Evolutionary conservation across 2,888 invertebrate genomes (phyloP), one percentile per base, ranked within the genome.

Genomic region (Blastobasis adustella): DNA sequence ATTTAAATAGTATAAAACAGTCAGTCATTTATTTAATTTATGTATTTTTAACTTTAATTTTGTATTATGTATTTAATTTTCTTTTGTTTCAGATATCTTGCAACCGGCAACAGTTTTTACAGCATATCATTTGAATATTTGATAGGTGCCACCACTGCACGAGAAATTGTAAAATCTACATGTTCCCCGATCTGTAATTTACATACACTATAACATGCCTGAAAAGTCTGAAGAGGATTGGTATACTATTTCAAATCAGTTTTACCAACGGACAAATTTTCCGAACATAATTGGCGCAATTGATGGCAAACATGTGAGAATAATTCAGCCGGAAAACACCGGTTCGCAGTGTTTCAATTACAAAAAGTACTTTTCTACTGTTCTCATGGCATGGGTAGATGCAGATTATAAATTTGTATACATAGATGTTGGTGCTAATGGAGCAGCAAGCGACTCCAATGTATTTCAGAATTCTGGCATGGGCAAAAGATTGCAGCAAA

Each of bases 401-500:
- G 55, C 47, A 50, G 49, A 55, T 44, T 58, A 52, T 43, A n/a
- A n/a, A n/a, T n/a, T n/a, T n/a, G n/a, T n/a, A n/a, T n/a, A n/a
- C n/a, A n/a, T n/a, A n/a, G n/a, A 58, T 51, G 47, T 60, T 40
- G 53, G 53, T 39, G 51, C 53, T 43, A 55, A 57, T 47, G 58
- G 58, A 60, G 53, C 52, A 48, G 53, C 52, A 44, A 54, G 63
- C 53, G 66, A 67, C 60, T 62, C 63, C 37, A 52, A 49, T 47
- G 56, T 65, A 56, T 65, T 66, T 59, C 59, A 64, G 58, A 56
- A 49, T 47, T 68, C 66, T 36, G 51, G 58, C 49, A 61, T 65
- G 56, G 61, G 66, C 47, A 65, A 49, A 58, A 42, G 54, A 10
- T 46, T 54, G 37, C 37, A 41, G 41, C 37, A 57, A 51, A 59